These are phyloP conservation scores for Anticlea derivata DNA, from an alignment of 2,888 invertebrate genomes.

Conservation along the genomic window DNA sequence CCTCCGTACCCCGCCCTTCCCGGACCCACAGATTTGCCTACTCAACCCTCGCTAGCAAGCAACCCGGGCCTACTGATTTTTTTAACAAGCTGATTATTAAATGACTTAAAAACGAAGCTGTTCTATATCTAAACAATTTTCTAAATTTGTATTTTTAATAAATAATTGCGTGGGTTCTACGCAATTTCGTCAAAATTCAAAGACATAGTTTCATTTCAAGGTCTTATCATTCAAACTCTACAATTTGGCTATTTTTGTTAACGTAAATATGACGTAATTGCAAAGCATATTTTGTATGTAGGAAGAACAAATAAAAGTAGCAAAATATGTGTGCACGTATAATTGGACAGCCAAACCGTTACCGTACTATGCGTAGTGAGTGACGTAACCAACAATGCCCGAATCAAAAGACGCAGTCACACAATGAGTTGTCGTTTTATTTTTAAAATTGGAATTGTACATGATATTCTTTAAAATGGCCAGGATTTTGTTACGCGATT, in stretches of 20 bases:
- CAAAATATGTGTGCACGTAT: conserved; percentile 50
- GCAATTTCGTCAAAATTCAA: no score
- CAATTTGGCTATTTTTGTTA: no score
- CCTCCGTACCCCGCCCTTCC: conserved; percentile 55
- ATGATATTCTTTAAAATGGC: no score
- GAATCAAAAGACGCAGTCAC: conserved; percentile 38
- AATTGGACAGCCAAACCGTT: conserved; percentile 68
- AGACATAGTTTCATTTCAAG: no score
- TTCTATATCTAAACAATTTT: no score
- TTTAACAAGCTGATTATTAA: not conserved
- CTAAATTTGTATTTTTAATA: no score
- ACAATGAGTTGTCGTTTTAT: conserved; percentile 5
- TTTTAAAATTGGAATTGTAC: not conserved
- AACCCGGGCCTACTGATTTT: not conserved
- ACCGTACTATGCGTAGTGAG: conserved; percentile 51
- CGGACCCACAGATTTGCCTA: conserved; percentile 60
- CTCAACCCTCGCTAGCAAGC: conserved; percentile 53
- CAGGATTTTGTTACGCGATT: no score
- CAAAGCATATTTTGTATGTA: conserved; percentile 34
- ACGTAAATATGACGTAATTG: conserved; percentile 31
- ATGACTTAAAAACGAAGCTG: no score
- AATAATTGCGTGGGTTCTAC: no score
- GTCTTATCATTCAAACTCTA: no score
- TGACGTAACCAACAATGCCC: conserved; percentile 62
- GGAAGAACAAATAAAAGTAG: conserved; percentile 50